A percentile compares a stretch with the other conserved stretches of the same genome.
Evolutionary conservation across 1,140 invertebrate genomes (phyloP).

Genomic region (Vollenhovia emeryi): DNA sequence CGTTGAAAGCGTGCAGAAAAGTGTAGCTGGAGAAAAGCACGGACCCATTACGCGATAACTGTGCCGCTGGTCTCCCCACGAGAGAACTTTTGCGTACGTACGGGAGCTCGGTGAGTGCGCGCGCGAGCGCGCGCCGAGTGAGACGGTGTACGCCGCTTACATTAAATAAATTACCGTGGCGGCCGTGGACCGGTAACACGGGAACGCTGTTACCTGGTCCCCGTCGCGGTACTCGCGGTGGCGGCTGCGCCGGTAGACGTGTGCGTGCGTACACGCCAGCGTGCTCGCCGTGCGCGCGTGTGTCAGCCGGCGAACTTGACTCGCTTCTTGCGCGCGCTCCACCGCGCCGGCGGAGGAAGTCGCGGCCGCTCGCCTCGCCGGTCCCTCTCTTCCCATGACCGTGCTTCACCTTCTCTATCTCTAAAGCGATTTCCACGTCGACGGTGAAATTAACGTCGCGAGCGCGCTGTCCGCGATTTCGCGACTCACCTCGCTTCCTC

Average conservation of each 20-base stretch:
- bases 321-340: slow-evolving; percentile 67
- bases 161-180: slow-evolving; percentile 80
- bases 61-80: slow-evolving; percentile 31
- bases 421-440: slow-evolving; percentile 53
- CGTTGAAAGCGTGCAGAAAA: slow-evolving; percentile 7
- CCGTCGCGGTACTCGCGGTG: slow-evolving; percentile 23
- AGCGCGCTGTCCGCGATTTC: slow-evolving; percentile 7
- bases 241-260: background rate
- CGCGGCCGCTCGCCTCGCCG: slow-evolving; percentile 60
- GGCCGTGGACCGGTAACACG: slow-evolving; percentile 78
- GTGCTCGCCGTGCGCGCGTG: slow-evolving; percentile 1
- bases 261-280: background rate
- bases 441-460: slow-evolving; percentile 62
- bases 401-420: slow-evolving; percentile 66
- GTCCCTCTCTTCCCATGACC: slow-evolving; percentile 75
- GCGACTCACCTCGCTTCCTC: background rate
- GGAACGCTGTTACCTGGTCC: slow-evolving; percentile 79
- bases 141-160: slow-evolving; percentile 70
- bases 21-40: slow-evolving; percentile 6
- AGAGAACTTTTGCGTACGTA: slow-evolving; percentile 9
- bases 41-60: slow-evolving; percentile 39
- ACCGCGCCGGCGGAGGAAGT: slow-evolving; percentile 65
- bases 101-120: slow-evolving; percentile 12
- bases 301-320: slow-evolving; percentile 68
- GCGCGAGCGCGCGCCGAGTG: background rate